Conservation (phyloP, 2,888 invertebrate species). For the Epirrhoe tristata region DNA sequence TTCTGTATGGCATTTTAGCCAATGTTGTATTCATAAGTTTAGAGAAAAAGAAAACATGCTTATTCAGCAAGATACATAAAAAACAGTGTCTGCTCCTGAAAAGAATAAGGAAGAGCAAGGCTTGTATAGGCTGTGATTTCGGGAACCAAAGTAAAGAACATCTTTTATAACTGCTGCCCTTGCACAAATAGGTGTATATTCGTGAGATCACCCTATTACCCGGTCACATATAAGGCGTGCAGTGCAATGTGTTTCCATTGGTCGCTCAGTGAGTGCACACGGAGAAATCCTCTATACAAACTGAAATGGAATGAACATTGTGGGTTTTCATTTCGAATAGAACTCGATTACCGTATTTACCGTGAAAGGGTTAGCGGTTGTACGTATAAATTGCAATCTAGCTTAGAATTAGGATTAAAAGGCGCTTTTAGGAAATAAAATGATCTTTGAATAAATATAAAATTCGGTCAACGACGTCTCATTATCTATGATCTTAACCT, state of each 20-base stretch:
- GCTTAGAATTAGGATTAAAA: conserved; percentile 5
- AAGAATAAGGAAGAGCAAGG: no score
- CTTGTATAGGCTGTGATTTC: no score
- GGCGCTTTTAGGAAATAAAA: conserved; percentile 9
- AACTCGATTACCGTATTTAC: conserved; percentile 12
- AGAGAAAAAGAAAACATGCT: no score
- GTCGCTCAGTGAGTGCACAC: conserved; percentile 17
- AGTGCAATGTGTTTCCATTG: conserved; percentile 7
- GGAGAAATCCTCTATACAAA: conserved; percentile 27
- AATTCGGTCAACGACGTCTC: no score
- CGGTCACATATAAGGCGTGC: conserved; percentile 1
- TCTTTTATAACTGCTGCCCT: no score
- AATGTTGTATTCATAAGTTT: no score
- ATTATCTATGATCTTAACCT: no score
- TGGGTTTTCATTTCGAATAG: conserved; percentile 26
- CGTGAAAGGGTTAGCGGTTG: conserved; percentile 19
- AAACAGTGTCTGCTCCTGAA: no score
- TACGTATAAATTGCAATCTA: conserved; percentile 17
- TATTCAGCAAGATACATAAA: no score
- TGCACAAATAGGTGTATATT: neutral
- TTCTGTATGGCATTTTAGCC: neutral
- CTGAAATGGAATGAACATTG: conserved; percentile 35
- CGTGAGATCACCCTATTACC: neutral
- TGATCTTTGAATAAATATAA: conserved; percentile 2
- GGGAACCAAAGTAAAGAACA: no score